phyloP scores from a whole-genome alignment of 2,888 invertebrate genomes.

The Chaitophorus viminalis region DNA sequence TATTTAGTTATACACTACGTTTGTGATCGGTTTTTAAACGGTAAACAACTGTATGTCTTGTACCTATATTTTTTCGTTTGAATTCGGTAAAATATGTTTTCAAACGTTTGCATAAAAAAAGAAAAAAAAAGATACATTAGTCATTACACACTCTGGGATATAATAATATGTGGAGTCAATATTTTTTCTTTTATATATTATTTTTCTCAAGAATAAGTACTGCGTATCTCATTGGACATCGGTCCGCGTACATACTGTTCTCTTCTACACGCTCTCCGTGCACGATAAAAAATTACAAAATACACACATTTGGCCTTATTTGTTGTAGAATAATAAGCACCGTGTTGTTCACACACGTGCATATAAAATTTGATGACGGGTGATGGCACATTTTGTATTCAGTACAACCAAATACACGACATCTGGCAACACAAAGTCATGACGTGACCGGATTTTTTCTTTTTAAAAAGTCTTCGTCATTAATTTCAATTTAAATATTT shows the following conservation, averaged over 20 bases:
- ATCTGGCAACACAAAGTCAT: constrained; percentile 50
- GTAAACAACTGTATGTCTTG: neutral
- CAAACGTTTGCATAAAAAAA: neutral
- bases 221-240: constrained; percentile 21
- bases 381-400: constrained; percentile 55
- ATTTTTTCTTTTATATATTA: neutral
- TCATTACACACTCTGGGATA: neutral
- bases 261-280: neutral
- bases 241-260: too few relatives aligned
- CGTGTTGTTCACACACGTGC: constrained; percentile 51
- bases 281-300: constrained; percentile 40
- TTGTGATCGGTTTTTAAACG: neutral
- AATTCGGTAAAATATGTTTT: neutral
- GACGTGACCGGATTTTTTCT: constrained; percentile 54
- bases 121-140: neutral
- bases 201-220: constrained; percentile 3
- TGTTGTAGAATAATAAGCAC: constrained; percentile 45
- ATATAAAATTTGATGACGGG: constrained; percentile 52
- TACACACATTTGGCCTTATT: constrained; percentile 52
- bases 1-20: neutral
- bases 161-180: constrained; percentile 19
- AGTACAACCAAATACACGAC: constrained; percentile 43
- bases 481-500: constrained; percentile 14
- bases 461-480: neutral
- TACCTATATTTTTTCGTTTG: neutral